phyloP scores from a whole-genome alignment of 2,797 vertebrate species.

The Amblyraja radiata region DNA sequence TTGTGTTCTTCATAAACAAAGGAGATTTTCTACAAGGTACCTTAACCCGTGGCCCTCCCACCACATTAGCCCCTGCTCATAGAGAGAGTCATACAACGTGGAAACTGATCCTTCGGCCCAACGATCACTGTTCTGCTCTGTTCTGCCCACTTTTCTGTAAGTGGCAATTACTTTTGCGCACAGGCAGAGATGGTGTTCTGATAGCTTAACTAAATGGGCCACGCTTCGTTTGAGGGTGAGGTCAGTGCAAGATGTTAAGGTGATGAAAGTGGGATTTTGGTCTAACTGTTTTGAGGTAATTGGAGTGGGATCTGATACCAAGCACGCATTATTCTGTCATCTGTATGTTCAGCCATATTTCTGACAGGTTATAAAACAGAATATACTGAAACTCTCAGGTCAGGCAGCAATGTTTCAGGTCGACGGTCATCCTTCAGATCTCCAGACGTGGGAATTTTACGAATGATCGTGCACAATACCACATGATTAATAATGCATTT shows the following conservation, averaged over 20 bases:
- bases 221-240: background rate
- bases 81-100: too few species aligned
- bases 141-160: background rate
- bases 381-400: too few species aligned
- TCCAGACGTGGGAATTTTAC: background rate
- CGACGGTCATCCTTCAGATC: too few species aligned
- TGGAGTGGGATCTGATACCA: background rate
- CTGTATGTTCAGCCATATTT: conserved; percentile 52
- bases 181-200: background rate
- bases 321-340: conserved; percentile 53
- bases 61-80: too few species aligned
- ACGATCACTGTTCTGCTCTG: too few species aligned
- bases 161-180: background rate
- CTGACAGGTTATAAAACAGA: background rate
- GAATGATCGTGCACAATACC: background rate
- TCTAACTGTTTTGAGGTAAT: background rate
- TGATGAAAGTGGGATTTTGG: background rate
- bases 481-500: conserved; percentile 25
- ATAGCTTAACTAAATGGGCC: background rate
- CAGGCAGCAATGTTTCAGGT: too few species aligned
- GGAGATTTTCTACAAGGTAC: background rate
- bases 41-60: too few species aligned
- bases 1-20: background rate
- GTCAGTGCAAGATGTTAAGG: background rate
- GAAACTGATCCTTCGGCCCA: too few species aligned